phyloP scores from a whole-genome alignment of 1,140 invertebrate genomes.

The Maconellicoccus hirsutus region DNA sequence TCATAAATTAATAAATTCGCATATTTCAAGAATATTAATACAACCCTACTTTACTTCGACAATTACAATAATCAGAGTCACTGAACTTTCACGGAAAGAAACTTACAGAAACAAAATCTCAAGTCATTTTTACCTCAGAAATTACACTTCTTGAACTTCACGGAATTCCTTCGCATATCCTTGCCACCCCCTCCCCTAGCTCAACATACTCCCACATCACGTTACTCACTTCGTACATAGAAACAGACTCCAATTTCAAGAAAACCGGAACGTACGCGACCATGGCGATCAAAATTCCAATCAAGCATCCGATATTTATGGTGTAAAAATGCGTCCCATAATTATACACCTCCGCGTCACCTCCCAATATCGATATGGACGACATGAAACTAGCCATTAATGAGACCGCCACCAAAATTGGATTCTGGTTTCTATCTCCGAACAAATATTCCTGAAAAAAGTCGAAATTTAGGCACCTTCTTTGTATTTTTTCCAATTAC shows the following conservation, averaged over 20 bases:
- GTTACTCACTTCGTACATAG: conserved; percentile 67
- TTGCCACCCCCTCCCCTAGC: too few species aligned
- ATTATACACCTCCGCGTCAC: conserved; percentile 72
- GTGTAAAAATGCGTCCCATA: conserved; percentile 72
- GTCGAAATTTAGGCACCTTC: not conserved
- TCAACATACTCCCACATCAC: too few species aligned
- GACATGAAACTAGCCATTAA: conserved; percentile 93
- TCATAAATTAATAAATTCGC: too few species aligned
- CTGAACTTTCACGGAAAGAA: too few species aligned
- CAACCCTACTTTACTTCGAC: too few species aligned
- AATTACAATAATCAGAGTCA: too few species aligned
- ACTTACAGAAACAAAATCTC: too few species aligned
- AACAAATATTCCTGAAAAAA: conserved; percentile 62
- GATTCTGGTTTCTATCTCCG: conserved; percentile 62
- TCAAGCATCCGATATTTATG: conserved; percentile 68
- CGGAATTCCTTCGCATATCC: too few species aligned
- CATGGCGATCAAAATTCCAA: conserved; percentile 67
- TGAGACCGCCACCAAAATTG: conserved; percentile 71
- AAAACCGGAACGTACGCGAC: conserved; percentile 80
- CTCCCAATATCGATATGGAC: conserved; percentile 79
- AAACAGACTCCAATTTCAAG: conserved; percentile 64
- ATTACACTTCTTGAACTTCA: too few species aligned
- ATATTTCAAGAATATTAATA: too few species aligned
- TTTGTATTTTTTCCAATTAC: too few species aligned
- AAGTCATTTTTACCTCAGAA: too few species aligned